Evolutionary conservation across 2,888 invertebrate genomes (phyloP), one percentile per base, ranked within the genome.

Genomic region (Sarcophaga variegata): DNA sequence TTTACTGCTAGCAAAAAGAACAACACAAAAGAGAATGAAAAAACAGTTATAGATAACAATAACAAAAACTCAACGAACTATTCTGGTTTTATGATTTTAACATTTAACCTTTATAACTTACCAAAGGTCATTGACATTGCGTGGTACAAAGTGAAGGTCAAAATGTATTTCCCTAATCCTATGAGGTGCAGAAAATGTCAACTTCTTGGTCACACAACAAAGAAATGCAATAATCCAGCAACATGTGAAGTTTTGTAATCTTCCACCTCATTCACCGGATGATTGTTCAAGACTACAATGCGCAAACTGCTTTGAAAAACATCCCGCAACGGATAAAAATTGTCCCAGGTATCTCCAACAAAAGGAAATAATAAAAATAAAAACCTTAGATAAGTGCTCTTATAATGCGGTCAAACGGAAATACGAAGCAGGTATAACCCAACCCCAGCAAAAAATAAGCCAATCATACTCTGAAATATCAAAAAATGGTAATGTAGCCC

Each of bases 151-250:
- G 69, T 69, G 5, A 69, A 84, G 47, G 37, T 37, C 37, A 37
- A 37, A 37, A 37, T 37, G 37, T 37, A 37, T 37, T 59, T 54
- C n/a, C 77, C 72, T 5, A 85, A 81, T 49, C 77, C 81, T 3
- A 85, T 81, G 85, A 54, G 72, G 3, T 80, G 75, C 27, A 66
- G 25, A 66, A 80, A 71, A 27, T 83, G 69, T 59, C 75, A 82
- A 64, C 12, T 69, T 6, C 66, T 82, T 14, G 75, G 79, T 3
- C 79, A 83, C 37, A 83, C 80, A n/a, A 64, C 22, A 71, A 86
- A 79, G 22, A 27, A 27, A 37, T 37, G 6, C 1, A 62, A 76
- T 27, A 25, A 49, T 66, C 66, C 6, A 10, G 27, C 4, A n/a
- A 10, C n/a, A 54, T 76, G 66, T 66, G 37, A 37, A 37, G 37